Percentiles rank a stretch among this genome's conserved stretches.
Evolutionary conservation across 2,797 vertebrate genomes (phyloP).

Genomic region (Neomorphus geoffroyi): DNA sequence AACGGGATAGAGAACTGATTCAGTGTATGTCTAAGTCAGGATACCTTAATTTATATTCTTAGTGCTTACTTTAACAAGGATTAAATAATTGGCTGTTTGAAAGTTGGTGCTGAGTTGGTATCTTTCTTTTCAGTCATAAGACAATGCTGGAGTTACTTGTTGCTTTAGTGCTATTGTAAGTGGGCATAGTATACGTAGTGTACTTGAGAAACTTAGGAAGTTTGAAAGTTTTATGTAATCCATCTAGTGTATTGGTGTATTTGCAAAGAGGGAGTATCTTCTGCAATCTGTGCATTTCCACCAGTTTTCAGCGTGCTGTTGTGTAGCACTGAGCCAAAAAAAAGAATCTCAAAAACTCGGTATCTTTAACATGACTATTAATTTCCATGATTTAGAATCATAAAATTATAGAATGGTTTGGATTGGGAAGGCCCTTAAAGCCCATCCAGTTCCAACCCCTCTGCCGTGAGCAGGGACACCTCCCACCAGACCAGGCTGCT

Average conservation of each 20-base stretch:
- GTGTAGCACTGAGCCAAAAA: background rate
- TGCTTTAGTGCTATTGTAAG: background rate
- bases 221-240: background rate
- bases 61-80: background rate
- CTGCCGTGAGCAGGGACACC: too few relatives aligned
- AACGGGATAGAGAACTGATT: background rate
- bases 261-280: background rate
- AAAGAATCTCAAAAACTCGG: background rate
- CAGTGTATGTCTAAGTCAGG: background rate
- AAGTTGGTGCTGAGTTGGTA: background rate
- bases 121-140: background rate
- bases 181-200: background rate
- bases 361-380: background rate
- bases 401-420: too few relatives aligned
- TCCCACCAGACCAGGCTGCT: too few relatives aligned
- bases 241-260: background rate
- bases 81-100: background rate
- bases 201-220: background rate
- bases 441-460: too few relatives aligned
- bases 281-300: background rate
- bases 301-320: background rate
- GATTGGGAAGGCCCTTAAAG: too few relatives aligned
- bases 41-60: background rate
- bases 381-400: too few relatives aligned
- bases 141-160: background rate